A percentile compares a stretch with the other conserved stretches of the same genome.
These are phyloP conservation scores for Julus scanicus DNA, from an alignment of 2,888 invertebrate species.

Conservation along the genomic window DNA sequence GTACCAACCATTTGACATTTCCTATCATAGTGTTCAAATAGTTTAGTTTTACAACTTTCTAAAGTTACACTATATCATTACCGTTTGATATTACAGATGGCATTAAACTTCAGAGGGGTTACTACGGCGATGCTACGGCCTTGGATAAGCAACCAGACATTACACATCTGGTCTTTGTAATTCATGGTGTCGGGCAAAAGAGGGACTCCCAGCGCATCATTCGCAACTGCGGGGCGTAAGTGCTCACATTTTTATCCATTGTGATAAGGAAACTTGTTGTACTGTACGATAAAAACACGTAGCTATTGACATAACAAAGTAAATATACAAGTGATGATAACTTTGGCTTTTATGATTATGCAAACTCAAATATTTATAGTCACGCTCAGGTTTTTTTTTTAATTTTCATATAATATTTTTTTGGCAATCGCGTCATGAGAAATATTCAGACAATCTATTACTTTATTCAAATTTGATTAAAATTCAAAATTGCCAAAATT, in stretches of 20 bases:
- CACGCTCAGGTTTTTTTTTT: not conserved
- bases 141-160: conserved; percentile 75
- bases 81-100: conserved; percentile 65
- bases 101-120: conserved; percentile 72
- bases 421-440: no score
- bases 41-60: no score
- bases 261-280: not conserved
- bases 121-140: conserved; percentile 70
- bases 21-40: not conserved
- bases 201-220: conserved; percentile 75
- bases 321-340: not conserved
- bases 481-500: no score
- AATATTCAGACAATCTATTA: no score
- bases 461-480: no score
- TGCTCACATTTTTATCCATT: not conserved
- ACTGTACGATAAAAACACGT: not conserved
- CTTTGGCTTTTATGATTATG: not conserved
- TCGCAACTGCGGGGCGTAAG: conserved; percentile 67
- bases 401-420: no score
- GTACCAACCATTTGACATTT: not conserved
- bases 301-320: not conserved
- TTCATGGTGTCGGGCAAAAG: conserved; percentile 79
- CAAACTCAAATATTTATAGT: not conserved
- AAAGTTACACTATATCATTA: no score
- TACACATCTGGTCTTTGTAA: conserved; percentile 76